These are phyloP conservation scores for Drosophila hamatofila DNA, from an alignment of 2,888 invertebrate genomes.

Conservation along the genomic window DNA sequence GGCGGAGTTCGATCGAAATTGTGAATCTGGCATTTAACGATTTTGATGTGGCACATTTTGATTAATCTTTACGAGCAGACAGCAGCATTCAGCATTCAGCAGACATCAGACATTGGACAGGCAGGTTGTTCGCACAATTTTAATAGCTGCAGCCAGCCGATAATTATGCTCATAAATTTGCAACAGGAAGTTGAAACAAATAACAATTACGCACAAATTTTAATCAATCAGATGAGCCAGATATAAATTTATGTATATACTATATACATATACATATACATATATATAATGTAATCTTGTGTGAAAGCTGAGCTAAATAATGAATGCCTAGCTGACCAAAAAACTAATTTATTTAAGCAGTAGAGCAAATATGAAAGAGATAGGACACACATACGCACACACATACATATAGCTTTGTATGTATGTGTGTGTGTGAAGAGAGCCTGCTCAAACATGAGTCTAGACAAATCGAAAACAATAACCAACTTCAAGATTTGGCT, in stretches of 20 bases:
- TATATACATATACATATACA: too few species aligned
- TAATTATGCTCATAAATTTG: conserved; percentile 53
- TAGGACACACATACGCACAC: conserved; percentile 9
- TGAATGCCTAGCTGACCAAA: conserved; percentile 39
- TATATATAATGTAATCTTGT: neutral
- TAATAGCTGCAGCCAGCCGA: conserved; percentile 38
- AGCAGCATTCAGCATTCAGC: neutral
- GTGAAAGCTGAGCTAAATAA: conserved; percentile 13
- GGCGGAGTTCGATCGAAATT: conserved; percentile 1
- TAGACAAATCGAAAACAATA: conserved; percentile 78
- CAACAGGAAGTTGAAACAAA: conserved; percentile 29
- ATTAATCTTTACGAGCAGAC: conserved; percentile 57
- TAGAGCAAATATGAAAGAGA: conserved; percentile 46
- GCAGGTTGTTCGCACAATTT: conserved; percentile 36
- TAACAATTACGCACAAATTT: conserved; percentile 34
- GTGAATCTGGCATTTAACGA: conserved; percentile 38
- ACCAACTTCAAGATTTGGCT: conserved; percentile 71
- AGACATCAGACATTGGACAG: neutral
- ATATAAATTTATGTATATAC: neutral
- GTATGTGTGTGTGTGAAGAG: neutral
- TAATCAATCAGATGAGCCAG: conserved; percentile 29
- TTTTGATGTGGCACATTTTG: conserved; percentile 64
- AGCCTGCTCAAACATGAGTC: conserved; percentile 69
- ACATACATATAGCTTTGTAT: conserved; percentile 1
- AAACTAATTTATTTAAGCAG: conserved; percentile 74